These are phyloP conservation scores for Heliconius ethilla DNA, from an alignment of 2,888 invertebrate genomes.

Conservation along the genomic window DNA sequence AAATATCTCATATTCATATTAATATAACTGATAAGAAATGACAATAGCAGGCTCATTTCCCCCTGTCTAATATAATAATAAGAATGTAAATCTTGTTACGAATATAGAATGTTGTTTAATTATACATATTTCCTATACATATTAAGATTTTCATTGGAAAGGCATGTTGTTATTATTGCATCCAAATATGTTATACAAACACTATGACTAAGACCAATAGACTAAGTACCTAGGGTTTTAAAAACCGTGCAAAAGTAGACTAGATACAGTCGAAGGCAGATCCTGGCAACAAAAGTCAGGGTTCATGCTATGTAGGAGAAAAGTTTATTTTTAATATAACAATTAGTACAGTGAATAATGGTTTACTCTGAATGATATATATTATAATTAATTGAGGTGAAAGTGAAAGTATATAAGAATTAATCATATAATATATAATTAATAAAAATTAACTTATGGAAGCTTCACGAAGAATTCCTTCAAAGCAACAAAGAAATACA, in stretches of 20 bases:
- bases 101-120: neutral
- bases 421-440: neutral
- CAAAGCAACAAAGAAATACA: no score
- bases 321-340: no score
- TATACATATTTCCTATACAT: neutral
- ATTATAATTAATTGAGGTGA: no score
- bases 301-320: no score
- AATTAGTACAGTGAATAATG: no score
- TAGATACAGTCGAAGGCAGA: neutral
- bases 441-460: neutral
- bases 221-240: neutral
- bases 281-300: no score
- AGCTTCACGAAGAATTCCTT: no score
- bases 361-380: no score
- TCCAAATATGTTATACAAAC: neutral
- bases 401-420: no score
- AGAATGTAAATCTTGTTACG: neutral
- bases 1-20: no score
- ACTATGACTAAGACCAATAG: neutral
- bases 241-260: neutral
- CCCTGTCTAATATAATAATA: neutral
- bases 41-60: no score
- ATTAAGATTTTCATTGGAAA: neutral
- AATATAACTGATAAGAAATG: no score
- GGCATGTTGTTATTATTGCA: constrained; percentile 6